Conservation (phyloP, 1,140 invertebrate genomes). For the Pogonognathellus flavescens region DNA sequence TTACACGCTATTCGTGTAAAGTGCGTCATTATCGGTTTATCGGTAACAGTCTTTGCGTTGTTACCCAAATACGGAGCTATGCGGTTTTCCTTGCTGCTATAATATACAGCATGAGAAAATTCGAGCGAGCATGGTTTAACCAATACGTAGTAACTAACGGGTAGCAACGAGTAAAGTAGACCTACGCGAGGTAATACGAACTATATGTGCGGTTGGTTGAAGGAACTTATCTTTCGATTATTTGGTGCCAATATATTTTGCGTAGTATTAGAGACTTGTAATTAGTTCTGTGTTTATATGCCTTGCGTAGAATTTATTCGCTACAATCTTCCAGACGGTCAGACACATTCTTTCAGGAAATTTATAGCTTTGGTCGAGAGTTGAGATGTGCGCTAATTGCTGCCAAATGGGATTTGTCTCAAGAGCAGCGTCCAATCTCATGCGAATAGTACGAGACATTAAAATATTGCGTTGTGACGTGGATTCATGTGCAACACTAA, state of each 20-base stretch:
- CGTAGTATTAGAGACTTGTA: not conserved
- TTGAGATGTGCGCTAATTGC: constrained; percentile 53
- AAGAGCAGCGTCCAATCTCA: constrained; percentile 4
- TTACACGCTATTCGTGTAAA: too few relatives aligned
- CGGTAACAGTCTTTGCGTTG: too few relatives aligned
- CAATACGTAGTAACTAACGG: not conserved
- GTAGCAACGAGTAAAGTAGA: not conserved
- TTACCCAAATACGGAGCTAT: too few relatives aligned
- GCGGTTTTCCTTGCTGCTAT: too few relatives aligned
- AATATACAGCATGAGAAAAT: too few relatives aligned
- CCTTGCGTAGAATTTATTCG: too few relatives aligned
- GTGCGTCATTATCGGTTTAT: too few relatives aligned
- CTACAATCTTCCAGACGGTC: not conserved
- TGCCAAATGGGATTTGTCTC: constrained; percentile 37
- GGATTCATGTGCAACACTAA: not conserved
- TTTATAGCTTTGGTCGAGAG: constrained; percentile 35
- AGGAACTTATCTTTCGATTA: not conserved
- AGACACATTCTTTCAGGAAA: constrained; percentile 10
- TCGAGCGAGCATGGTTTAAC: too few relatives aligned
- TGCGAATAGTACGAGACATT: not conserved
- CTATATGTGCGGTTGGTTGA: too few relatives aligned
- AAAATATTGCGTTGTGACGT: constrained; percentile 5
- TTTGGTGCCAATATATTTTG: not conserved
- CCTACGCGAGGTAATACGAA: too few relatives aligned
- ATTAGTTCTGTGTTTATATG: not conserved